Conservation (phyloP, 2,797 vertebrate species). For the Zalophus californianus region DNA sequence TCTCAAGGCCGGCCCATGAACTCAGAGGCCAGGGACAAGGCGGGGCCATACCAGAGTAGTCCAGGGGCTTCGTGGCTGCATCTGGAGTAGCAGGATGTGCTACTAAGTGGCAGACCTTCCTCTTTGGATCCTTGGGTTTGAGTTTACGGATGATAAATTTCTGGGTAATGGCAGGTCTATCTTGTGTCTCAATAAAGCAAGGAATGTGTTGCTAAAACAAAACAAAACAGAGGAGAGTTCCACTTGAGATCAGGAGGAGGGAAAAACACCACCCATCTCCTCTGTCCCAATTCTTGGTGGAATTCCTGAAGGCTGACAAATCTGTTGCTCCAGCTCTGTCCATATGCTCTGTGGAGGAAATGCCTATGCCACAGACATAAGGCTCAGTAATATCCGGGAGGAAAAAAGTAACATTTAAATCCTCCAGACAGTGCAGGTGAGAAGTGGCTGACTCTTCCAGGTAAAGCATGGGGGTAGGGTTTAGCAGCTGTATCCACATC, state of each 20-base stretch:
- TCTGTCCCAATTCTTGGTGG: conserved; percentile 30
- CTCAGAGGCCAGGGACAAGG: neutral
- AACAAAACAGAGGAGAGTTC: conserved; percentile 61
- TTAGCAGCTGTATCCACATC: neutral
- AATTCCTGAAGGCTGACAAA: conserved; percentile 57
- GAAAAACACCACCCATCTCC: neutral
- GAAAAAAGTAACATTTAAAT: neutral
- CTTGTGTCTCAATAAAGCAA: conserved; percentile 74
- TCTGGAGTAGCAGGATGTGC: conserved; percentile 81
- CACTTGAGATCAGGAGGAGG: conserved; percentile 37
- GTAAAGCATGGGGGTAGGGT: neutral
- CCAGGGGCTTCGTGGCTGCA: conserved; percentile 70
- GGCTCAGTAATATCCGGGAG: neutral
- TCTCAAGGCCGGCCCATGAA: neutral
- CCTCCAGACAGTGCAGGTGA: neutral
- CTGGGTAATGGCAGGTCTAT: conserved; percentile 79
- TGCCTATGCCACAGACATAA: neutral
- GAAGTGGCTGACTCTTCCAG: neutral
- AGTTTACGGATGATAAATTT: conserved; percentile 85
- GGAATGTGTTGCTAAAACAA: conserved; percentile 86
- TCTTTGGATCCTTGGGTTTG: conserved; percentile 78
- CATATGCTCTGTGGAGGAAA: conserved; percentile 59
- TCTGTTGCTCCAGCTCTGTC: conserved; percentile 34
- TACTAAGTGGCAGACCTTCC: conserved; percentile 70
- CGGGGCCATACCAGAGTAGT: conserved; percentile 87